Evolutionary conservation across 2,797 vertebrate genomes (phyloP).

Genomic region (Premnoplex brunnescens): DNA sequence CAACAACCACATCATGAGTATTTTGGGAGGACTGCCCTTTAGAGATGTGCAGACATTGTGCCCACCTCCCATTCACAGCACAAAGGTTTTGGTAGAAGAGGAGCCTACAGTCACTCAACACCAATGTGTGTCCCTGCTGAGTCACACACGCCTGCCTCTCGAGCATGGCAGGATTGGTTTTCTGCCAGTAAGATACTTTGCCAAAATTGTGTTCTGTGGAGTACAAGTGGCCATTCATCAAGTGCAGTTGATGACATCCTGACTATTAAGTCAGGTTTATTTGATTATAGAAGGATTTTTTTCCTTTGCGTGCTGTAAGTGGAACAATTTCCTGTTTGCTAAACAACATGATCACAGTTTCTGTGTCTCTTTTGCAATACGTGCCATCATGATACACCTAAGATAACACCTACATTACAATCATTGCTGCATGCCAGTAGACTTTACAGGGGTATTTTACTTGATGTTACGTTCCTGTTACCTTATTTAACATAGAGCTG

Average conservation of each 20-base stretch:
- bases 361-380: not conserved
- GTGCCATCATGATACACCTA: not conserved
- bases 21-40: not conserved
- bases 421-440: not conserved
- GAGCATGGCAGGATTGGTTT: fast-evolving
- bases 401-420: not conserved
- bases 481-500: not conserved
- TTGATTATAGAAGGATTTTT: not conserved
- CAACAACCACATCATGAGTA: not conserved
- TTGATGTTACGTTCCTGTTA: not conserved
- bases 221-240: not conserved
- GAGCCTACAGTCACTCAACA: not conserved
- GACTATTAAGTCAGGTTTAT: not conserved
- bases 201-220: not conserved
- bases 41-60: not conserved
- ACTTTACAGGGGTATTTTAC: not conserved
- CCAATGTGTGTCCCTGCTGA: not conserved
- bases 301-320: not conserved
- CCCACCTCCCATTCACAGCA: not conserved
- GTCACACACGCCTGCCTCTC: fast-evolving
- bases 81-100: not conserved
- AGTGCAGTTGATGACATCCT: not conserved
- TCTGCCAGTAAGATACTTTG: not conserved
- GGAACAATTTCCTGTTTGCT: not conserved
- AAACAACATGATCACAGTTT: not conserved